phyloP scores from a whole-genome alignment of 2,113 vertebrate species.

The Potamarius usumacintae region DNA sequence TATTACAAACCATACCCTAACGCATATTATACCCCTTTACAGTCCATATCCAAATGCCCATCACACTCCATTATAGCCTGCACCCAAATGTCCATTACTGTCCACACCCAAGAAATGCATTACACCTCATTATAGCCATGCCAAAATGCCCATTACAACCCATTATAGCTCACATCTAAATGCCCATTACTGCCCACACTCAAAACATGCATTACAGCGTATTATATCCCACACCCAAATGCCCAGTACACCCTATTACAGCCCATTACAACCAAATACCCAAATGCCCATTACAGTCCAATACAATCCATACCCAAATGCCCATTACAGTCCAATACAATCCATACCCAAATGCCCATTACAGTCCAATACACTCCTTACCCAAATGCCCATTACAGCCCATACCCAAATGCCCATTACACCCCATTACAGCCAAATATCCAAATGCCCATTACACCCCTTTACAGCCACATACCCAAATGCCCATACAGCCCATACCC shows the following conservation, averaged over 20 bases:
- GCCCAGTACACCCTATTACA: background rate
- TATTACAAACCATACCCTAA: background rate
- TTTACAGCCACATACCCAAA: background rate
- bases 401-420: conserved; percentile 2
- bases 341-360: no score
- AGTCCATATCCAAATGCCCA: background rate
- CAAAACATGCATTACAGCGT: background rate
- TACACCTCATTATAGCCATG: background rate
- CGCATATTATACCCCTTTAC: background rate
- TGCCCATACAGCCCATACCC: background rate
- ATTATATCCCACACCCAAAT: background rate
- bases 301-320: background rate
- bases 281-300: background rate
- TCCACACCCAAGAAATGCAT: background rate
- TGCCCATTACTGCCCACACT: background rate
- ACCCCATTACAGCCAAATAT: background rate
- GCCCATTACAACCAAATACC: background rate
- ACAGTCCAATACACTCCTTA: background rate
- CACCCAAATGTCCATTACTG: background rate
- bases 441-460: background rate
- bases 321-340: background rate
- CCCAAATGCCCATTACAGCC: background rate
- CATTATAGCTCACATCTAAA: background rate
- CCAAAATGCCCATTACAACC: background rate
- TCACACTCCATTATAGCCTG: background rate